phyloP scores from a whole-genome alignment of 1,140 invertebrate genomes.

The Panagrolaimus sp. region DNA sequence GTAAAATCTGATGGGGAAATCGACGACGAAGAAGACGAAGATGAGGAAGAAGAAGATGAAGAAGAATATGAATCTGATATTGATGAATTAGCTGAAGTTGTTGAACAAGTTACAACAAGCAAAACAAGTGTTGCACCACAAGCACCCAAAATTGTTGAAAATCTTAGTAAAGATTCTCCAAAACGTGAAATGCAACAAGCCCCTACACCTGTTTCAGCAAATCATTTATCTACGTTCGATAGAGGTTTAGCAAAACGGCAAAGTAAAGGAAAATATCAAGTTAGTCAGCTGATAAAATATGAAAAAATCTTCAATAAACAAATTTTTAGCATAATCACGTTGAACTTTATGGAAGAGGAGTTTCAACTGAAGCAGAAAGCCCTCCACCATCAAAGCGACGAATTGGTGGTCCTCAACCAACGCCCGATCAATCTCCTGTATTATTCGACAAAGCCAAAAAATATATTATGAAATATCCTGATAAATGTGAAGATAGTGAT shows the following conservation, averaged over 20 bases:
- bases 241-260: constrained; percentile 53
- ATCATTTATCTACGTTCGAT: constrained; percentile 50
- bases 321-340: constrained; percentile 45
- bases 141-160: constrained; percentile 48
- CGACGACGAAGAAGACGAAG: constrained; percentile 40
- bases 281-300: constrained; percentile 15
- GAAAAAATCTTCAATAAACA: not conserved
- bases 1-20: constrained; percentile 15
- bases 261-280: constrained; percentile 57
- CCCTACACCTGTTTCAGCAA: constrained; percentile 14
- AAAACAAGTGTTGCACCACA: no score
- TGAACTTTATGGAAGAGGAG: constrained; percentile 52
- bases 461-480: constrained; percentile 48
- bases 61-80: constrained; percentile 54
- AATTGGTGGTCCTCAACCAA: constrained; percentile 54
- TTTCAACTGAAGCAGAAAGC: constrained; percentile 54
- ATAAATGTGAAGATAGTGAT: constrained; percentile 38
- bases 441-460: constrained; percentile 58
- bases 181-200: constrained; percentile 15
- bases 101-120: constrained; percentile 31
- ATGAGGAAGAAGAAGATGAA: constrained; percentile 46
- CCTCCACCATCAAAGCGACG: constrained; percentile 36
- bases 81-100: constrained; percentile 56
- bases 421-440: constrained; percentile 50
- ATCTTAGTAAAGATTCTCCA: constrained; percentile 17